Percentiles rank a stretch among this genome's conserved stretches.
Evolutionary conservation across 2,113 vertebrate species (phyloP).

Genomic region (Apistogramma diplotaenia): DNA sequence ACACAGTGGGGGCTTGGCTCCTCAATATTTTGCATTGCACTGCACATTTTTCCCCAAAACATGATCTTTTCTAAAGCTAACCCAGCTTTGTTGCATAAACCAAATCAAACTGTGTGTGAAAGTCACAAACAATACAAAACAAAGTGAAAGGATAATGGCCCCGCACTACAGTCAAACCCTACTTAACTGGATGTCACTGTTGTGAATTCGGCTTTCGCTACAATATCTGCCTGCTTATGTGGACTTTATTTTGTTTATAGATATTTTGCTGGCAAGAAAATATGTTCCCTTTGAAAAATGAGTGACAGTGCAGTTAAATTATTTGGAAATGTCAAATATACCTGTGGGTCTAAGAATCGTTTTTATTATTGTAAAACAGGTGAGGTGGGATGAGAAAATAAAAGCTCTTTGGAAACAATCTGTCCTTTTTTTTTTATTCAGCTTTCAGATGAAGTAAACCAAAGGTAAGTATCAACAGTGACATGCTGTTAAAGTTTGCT

Average conservation of each 20-base stretch:
- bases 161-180: background rate
- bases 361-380: background rate
- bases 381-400: background rate
- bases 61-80: background rate
- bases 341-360: background rate
- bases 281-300: no score
- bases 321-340: background rate
- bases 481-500: conserved; percentile 2
- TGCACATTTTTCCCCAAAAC: background rate
- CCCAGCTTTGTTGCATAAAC: background rate
- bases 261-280: background rate
- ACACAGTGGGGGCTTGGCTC: no score
- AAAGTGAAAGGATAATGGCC: background rate
- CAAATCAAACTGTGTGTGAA: background rate
- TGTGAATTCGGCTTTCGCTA: background rate
- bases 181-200: background rate
- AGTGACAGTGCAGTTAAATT: background rate
- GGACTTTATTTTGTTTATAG: background rate
- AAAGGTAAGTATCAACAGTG: background rate
- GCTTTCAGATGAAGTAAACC: background rate
- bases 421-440: background rate
- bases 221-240: background rate
- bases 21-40: background rate
- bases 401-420: background rate
- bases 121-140: background rate